phyloP scores from a whole-genome alignment of 1,140 invertebrate genomes.

The Drosophila sp. region DNA sequence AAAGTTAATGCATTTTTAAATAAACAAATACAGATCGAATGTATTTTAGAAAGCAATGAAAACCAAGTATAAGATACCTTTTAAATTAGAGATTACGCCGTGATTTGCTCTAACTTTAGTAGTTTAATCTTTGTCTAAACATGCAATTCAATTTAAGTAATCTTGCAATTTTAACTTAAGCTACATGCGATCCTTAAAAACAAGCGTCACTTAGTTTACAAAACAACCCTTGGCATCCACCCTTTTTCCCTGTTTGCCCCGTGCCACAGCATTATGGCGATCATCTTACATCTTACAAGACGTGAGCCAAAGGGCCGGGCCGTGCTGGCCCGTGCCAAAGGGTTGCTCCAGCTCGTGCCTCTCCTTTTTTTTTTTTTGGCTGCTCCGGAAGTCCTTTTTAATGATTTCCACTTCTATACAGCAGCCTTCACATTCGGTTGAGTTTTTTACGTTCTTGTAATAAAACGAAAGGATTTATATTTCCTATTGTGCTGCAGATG shows the following conservation, averaged over 20 bases:
- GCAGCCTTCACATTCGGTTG: slow-evolving; percentile 15
- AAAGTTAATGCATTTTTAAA: slow-evolving; percentile 3
- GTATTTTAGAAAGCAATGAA: background rate
- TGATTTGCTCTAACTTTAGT: no score
- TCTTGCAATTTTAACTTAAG: background rate
- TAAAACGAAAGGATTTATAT: slow-evolving; percentile 82
- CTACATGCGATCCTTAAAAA: background rate
- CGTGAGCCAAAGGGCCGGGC: background rate
- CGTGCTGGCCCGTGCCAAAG: slow-evolving; percentile 55
- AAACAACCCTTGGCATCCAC: background rate
- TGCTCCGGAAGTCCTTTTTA: slow-evolving; percentile 62
- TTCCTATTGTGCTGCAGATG: slow-evolving; percentile 72
- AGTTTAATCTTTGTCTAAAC: no score
- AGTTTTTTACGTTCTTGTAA: slow-evolving; percentile 64
- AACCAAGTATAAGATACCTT: no score
- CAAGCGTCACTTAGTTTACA: background rate
- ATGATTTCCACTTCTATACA: slow-evolving; percentile 31
- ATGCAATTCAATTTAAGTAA: no score
- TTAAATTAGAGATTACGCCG: no score
- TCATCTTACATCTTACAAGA: slow-evolving; percentile 52
- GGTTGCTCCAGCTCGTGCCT: slow-evolving; percentile 62
- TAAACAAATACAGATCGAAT: slow-evolving; percentile 6
- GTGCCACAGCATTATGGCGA: slow-evolving; percentile 44
- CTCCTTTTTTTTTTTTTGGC: slow-evolving; percentile 15
- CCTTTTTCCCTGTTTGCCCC: background rate